phyloP scores from a whole-genome alignment of 2,797 vertebrate genomes.

The Buphagus erythrorhynchus region DNA sequence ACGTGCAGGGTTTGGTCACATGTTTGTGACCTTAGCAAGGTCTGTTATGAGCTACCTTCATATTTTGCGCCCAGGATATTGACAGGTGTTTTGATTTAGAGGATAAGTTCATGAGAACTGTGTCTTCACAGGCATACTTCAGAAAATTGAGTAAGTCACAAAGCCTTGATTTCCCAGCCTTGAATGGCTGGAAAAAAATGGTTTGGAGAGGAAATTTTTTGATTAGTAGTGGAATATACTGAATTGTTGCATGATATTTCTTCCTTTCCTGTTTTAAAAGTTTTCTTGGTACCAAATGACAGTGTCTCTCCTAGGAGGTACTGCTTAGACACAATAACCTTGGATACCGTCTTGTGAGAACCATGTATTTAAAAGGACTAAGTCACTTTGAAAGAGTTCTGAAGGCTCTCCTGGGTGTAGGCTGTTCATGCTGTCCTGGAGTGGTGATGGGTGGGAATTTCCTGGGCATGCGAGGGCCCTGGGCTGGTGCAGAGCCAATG shows the following conservation, averaged over 20 bases:
- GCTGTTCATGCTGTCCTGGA: background rate
- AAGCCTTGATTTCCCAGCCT: background rate
- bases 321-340: background rate
- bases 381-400: background rate
- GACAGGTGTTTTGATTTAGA: background rate
- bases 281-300: background rate
- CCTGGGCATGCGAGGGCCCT: background rate
- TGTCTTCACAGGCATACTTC: background rate
- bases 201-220: background rate
- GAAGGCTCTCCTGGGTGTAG: background rate
- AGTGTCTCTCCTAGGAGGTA: background rate
- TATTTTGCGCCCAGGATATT: background rate
- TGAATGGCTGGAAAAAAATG: background rate
- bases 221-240: background rate
- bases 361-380: background rate
- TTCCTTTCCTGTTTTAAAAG: background rate
- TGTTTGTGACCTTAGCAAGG: background rate
- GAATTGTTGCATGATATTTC: accelerated
- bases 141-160: background rate
- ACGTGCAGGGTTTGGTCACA: accelerated
- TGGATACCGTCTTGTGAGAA: background rate
- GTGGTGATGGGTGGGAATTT: background rate
- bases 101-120: background rate
- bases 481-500: background rate
- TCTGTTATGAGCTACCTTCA: background rate